Base-by-base conservation (phyloP, 2,888 invertebrate genomes). In the Halocaridina rubra region DNA sequence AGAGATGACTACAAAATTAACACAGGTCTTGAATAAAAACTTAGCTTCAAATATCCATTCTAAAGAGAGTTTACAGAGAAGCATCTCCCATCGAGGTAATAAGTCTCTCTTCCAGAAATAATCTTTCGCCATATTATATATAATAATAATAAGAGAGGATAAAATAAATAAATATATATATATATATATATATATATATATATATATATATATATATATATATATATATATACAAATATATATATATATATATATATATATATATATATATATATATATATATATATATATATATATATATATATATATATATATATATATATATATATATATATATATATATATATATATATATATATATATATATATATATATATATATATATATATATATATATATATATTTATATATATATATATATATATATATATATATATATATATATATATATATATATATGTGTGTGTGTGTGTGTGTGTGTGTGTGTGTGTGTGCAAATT, bases 191-290 rank as follows among this genome's bases (percentile, higher is more conserved):
- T 61, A 61, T 61, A n/a, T 61, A n/a, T 61, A 61, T 61, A 61
- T 61, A 61, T 61, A 61, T 61, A 61, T 61, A 61, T 61, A 61
- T 61, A 61, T 61, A 61, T 61, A 61, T 61, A 61, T 61, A 61
- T 61, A 61, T 61, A 61, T 61, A 61, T 61, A 61, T 61, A 61
- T 39, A 39, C 13, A 39, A 8, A 39, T 39, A 39, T 39, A 39
- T 39, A 39, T 39, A 39, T 39, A 39, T 22, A 61, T 61, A 61
- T 61, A 61, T 61, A 61, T 61, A 61, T 19, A 61, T 61, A 61
- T 61, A 61, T 22, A 61, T n/a, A 61, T 19, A 61, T 61, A 61
- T 22, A 61, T n/a, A 61, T 61, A 61, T 61, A 61, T 7, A 61
- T 10, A 61, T 10, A 61, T 7, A 61, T n/a, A 61, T 61, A 10